phyloP scores from a whole-genome alignment of 2,797 vertebrate species.

The Xenops minutus region DNA sequence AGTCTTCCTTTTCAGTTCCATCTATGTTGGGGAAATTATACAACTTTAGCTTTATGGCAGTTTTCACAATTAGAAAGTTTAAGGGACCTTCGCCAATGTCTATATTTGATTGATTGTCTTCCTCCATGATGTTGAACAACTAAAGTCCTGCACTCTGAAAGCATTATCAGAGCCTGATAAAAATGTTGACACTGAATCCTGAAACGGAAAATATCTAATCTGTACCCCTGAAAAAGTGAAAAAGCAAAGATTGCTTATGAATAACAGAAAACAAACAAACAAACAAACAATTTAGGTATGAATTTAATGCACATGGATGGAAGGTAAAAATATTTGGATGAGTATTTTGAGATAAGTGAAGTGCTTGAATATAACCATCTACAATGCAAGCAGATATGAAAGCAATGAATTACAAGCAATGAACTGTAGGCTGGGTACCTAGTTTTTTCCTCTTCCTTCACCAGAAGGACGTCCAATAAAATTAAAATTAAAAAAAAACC shows the following conservation, averaged over 20 bases:
- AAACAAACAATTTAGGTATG: neutral
- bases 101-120: neutral
- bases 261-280: neutral
- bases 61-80: neutral
- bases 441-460: neutral
- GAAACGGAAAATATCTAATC: neutral
- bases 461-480: neutral
- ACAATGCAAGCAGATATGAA: neutral
- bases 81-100: neutral
- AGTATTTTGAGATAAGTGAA: neutral
- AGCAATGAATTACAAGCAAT: neutral
- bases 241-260: neutral
- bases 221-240: neutral
- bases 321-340: neutral
- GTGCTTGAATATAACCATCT: neutral
- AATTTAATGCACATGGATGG: neutral
- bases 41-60: neutral
- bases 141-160: neutral
- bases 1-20: neutral
- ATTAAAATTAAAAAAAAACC: neutral
- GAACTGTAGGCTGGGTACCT: neutral
- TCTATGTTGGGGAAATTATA: rapidly evolving
- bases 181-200: neutral
- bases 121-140: neutral
- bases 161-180: neutral